These are phyloP conservation scores for Anarhynchus alexandrinus DNA, from an alignment of 2,113 vertebrate species.

Conservation along the genomic window DNA sequence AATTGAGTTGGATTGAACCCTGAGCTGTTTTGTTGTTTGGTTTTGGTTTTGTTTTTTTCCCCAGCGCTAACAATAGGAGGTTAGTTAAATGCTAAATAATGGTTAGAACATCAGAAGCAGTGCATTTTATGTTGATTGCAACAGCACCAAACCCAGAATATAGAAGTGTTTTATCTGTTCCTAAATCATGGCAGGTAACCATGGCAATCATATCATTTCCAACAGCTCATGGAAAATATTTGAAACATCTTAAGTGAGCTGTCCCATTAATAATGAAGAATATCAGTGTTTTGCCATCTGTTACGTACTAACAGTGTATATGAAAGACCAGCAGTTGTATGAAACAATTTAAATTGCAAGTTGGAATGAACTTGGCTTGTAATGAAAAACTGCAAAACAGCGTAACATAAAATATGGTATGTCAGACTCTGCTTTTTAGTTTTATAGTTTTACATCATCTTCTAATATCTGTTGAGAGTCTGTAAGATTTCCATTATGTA, in stretches of 20 bases:
- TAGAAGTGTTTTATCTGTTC: not conserved
- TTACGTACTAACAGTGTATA: not conserved
- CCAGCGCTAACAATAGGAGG: not conserved
- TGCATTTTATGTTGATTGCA: not conserved
- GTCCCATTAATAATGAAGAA: not conserved
- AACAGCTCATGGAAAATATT: not conserved
- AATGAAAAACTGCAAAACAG: not conserved
- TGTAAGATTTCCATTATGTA: not conserved
- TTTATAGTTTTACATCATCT: not conserved
- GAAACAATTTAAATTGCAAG: not conserved
- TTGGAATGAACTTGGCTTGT: not conserved
- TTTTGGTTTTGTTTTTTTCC: not conserved
- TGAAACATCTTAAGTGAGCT: not conserved
- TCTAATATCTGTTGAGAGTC: not conserved
- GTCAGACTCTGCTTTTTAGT: not conserved
- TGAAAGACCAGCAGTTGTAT: not conserved
- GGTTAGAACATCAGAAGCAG: not conserved
- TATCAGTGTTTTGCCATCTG: conserved; percentile 17
- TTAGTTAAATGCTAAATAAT: not conserved
- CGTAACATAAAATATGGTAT: not conserved
- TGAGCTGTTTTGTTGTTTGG: not conserved
- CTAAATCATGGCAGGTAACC: conserved; percentile 16
- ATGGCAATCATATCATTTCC: not conserved
- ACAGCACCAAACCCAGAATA: not conserved
- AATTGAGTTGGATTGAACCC: not conserved